phyloP scores from a whole-genome alignment of 2,888 invertebrate species.

The Pherbina coryleti region DNA sequence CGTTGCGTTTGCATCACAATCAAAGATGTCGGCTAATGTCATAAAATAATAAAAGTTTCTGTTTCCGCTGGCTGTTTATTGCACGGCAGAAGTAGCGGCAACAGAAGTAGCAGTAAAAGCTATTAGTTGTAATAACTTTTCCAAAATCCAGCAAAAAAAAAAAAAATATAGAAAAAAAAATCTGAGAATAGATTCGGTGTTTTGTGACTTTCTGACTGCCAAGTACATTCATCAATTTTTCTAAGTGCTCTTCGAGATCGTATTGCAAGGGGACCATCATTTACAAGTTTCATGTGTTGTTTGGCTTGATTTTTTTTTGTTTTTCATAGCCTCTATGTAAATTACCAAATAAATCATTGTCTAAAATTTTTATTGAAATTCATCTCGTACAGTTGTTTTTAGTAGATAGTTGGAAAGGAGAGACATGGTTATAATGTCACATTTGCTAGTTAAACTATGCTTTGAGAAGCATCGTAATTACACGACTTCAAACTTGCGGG shows the following conservation, averaged over 20 bases:
- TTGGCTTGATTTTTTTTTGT: background rate
- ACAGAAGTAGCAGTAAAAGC: background rate
- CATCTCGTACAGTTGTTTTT: too few species aligned
- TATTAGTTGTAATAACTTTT: conserved; percentile 25
- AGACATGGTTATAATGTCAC: too few species aligned
- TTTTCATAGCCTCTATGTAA: too few species aligned
- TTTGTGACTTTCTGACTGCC: background rate
- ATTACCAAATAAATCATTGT: too few species aligned
- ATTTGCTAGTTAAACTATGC: too few species aligned
- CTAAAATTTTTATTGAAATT: too few species aligned
- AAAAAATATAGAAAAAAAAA: background rate
- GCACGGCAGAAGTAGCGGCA: background rate
- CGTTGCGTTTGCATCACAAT: background rate
- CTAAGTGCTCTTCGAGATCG: background rate
- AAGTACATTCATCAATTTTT: background rate
- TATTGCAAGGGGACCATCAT: too few species aligned
- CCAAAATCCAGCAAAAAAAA: background rate
- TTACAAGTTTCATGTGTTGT: too few species aligned
- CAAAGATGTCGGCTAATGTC: conserved; percentile 1
- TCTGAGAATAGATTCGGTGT: background rate
- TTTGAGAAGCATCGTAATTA: too few species aligned
- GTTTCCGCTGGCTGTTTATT: background rate
- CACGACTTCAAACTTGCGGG: too few species aligned
- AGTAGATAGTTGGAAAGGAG: too few species aligned
- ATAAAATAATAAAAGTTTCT: conserved; percentile 33